These are phyloP conservation scores for Spinus olivaceus DNA, from an alignment of 2,797 vertebrate genomes.

Conservation along the genomic window DNA sequence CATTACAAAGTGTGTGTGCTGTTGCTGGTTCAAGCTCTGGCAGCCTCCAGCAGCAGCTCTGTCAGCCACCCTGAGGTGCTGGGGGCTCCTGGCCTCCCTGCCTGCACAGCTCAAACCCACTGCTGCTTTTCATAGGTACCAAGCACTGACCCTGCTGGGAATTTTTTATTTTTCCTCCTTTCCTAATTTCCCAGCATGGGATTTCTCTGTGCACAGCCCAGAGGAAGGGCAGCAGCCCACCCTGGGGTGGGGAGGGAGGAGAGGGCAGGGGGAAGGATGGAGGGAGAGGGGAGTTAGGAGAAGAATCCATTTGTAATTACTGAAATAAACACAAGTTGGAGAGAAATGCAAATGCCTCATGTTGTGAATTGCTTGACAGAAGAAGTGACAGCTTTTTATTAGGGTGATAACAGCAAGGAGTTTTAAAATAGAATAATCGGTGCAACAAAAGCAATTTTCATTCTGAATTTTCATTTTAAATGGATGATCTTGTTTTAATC, in stretches of 20 bases:
- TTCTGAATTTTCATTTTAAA: slow-evolving; percentile 75
- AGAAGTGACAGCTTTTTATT: slow-evolving; percentile 71
- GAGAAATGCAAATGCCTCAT: slow-evolving; percentile 48
- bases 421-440: slow-evolving; percentile 75
- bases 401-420: slow-evolving; percentile 55
- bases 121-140: background rate
- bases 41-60: background rate
- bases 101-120: background rate
- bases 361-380: slow-evolving; percentile 58
- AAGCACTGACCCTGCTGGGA: background rate
- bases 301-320: slow-evolving; percentile 58
- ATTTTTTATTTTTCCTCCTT: background rate
- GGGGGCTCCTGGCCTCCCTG: background rate
- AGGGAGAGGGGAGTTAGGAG: background rate
- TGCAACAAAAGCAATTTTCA: slow-evolving; percentile 78
- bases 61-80: rapidly evolving
- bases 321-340: slow-evolving; percentile 49
- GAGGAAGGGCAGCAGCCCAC: background rate
- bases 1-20: background rate
- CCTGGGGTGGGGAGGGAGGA: background rate
- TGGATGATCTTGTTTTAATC: slow-evolving; percentile 76
- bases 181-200: rapidly evolving
- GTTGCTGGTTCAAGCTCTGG: background rate
- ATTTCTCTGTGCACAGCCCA: background rate
- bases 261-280: background rate